Evolutionary conservation across 2,888 invertebrate species (phyloP).

Genomic region (Ichneumoninae sp.): DNA sequence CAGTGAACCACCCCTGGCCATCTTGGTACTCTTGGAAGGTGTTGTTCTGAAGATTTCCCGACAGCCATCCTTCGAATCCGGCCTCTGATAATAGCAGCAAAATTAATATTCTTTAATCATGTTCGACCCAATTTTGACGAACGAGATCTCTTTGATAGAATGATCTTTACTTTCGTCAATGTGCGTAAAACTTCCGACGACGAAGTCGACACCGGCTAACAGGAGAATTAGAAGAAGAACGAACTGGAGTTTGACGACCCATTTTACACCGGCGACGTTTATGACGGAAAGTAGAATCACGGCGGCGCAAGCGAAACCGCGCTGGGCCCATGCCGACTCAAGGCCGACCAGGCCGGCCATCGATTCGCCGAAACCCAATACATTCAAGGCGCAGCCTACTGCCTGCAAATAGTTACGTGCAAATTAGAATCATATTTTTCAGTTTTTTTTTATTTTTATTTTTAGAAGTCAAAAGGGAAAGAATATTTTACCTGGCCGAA

Average conservation of each 20-base stretch:
- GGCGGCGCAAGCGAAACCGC: conserved; percentile 94
- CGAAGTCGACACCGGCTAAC: conserved; percentile 95
- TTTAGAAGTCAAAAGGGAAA: background rate
- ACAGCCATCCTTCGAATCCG: conserved; percentile 95
- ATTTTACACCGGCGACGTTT: conserved; percentile 98
- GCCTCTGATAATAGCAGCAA: conserved; percentile 85
- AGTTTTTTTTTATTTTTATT: background rate
- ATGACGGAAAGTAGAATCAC: conserved; percentile 94
- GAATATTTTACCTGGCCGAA: conserved; percentile 93
- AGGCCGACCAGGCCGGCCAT: conserved; percentile 93
- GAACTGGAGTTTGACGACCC: conserved; percentile 98
- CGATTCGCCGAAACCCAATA: conserved; percentile 98
- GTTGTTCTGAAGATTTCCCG: conserved; percentile 92
- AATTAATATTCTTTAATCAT: conserved; percentile 21
- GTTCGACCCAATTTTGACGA: background rate
- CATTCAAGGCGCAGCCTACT: conserved; percentile 97
- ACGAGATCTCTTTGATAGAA: conserved; percentile 8
- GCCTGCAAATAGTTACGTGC: conserved; percentile 87
- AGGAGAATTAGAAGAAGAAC: conserved; percentile 93
- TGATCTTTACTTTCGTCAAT: conserved; percentile 88
- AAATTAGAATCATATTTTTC: conserved; percentile 14
- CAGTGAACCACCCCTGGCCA: conserved; percentile 96
- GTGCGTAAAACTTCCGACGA: conserved; percentile 95
- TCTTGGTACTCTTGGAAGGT: conserved; percentile 92
- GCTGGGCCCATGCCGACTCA: conserved; percentile 91